Conservation (phyloP, 1,140 invertebrate species). For the Apis dorsata region DNA sequence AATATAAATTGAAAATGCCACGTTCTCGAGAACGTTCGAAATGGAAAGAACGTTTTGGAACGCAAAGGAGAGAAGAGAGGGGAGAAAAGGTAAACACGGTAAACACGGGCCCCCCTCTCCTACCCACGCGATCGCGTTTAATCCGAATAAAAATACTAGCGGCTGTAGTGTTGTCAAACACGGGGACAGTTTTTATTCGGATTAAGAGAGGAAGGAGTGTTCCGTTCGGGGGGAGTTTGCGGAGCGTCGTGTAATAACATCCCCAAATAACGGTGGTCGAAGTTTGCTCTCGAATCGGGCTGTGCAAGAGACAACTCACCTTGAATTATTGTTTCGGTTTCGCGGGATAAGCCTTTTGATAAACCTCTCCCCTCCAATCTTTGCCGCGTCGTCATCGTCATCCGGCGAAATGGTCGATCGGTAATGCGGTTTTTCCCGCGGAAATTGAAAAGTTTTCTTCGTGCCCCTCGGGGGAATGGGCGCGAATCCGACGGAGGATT, state of each 20-base stretch:
- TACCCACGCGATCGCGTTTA: constrained; percentile 20
- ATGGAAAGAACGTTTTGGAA: neutral
- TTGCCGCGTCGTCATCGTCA: neutral
- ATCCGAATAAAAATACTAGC: constrained; percentile 43
- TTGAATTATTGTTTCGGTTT: constrained; percentile 43
- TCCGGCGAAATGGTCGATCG: constrained; percentile 33
- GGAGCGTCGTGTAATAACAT: constrained; percentile 42
- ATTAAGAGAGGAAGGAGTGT: neutral
- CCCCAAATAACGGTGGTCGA: constrained; percentile 10
- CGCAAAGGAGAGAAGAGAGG: too few species aligned
- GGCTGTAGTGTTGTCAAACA: constrained; percentile 27
- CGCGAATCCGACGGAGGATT: neutral
- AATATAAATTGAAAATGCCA: too few species aligned
- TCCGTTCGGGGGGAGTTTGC: neutral
- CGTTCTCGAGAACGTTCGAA: neutral
- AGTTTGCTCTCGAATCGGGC: constrained; percentile 3
- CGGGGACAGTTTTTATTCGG: constrained; percentile 40
- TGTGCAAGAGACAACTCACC: neutral
- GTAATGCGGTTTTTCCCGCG: constrained; percentile 52
- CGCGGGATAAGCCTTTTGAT: constrained; percentile 40
- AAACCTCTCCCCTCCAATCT: neutral
- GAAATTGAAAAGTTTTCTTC: constrained; percentile 55
- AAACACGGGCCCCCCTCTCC: neutral
- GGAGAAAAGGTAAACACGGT: neutral
- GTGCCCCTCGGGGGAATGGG: too few species aligned